Base-by-base conservation (phyloP, 2,797 vertebrate species). In the Gambusia yucatana region DNA sequence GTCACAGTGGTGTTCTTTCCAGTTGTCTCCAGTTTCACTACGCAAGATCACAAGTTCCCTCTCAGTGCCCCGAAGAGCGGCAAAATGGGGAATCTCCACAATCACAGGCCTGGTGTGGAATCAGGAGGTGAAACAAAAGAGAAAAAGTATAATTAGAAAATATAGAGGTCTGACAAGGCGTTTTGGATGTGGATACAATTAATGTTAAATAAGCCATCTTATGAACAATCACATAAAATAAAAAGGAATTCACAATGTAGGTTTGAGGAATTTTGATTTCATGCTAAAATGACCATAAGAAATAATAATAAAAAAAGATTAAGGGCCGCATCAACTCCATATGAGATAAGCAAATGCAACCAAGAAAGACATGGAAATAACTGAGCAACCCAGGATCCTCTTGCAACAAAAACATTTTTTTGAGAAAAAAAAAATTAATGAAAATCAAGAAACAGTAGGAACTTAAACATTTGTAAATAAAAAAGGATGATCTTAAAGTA, bases 61-160 rank as follows among this genome's bases (percentile, higher is more conserved):
- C 92, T 99, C 98, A 50, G 96, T 97, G 48, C 98, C 98, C 73
- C 98, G 96, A 77, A 99, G 94, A 65, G 98, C 98, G 1, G 98
- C 98, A 82, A 99, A 99, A 88, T 99, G 98, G 25, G 98, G 98
- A 82, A 99, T 99, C 96, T 99, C 98, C 92, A 99, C 97, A 81
- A 99, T 98, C 91, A 99, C 98, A 22, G 98, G 98, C 95, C 98
- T 99, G 85, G 80, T 90, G 93, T 91, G 59, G 88, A 22, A 33
- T 25, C n/a, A 76, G 5, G 77, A 77, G 0, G 17, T 75, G 17
- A 82, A 80, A 22, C 72, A 6, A 86, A 78, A 75, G 43, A 59
- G n/a, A 11, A 43, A 82, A 39, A 46, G n/a, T 9, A 1, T 2
- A 69, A 4, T 72, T 57, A 30, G 1, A 63, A 47, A 4, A 22